Base-by-base conservation (phyloP, 2,797 vertebrate species). In the Ibycter americanus region DNA sequence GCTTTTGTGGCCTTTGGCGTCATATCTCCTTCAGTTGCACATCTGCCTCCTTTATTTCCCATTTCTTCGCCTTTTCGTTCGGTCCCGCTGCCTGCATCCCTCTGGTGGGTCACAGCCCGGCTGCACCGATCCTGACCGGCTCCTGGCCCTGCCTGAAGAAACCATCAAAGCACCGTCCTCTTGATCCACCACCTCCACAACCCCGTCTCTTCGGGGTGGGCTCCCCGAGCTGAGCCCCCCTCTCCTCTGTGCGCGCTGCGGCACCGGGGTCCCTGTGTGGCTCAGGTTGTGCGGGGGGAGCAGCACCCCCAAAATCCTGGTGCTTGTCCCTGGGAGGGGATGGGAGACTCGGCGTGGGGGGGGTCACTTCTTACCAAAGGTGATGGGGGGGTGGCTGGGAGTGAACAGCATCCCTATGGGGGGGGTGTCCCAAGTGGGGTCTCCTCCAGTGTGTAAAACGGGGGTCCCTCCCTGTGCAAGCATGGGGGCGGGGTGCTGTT, bases 1-100 rank as follows among this genome's bases (percentile, higher is more conserved):
- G 42, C 31, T 15, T 25, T 18, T 9, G 31, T 7, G 25, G 6
- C 8, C 17, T 17, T 31, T 14, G 54, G 14, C 26, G 2, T 5
- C 8, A 15, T 7, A 4, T 44, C 38, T 42, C 14, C 70, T n/a
- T n/a, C 2, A 3, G 3, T 44, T 2, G 29, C 31, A 2, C n/a
- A 4, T 36, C 55, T 4, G 5, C 67, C 36, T 22, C 31, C 36
- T n/a, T 78, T 11, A 29, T n/a, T 34, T 32, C 58, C 22, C 74
- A 15, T n/a, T 62, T 77, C 25, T 40, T 32, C 18, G 22, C 6
- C 27, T 19, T 40, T 77, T 40, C 13, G 0, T 14, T 9, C 2
- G 46, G 17, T 15, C 15, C 6, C 1, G 21, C 44, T 4, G 27
- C 73, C n/a, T 4, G 21, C 21, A 11, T 27, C 46, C 44, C 44